Conservation (phyloP, 2,797 vertebrate genomes). For the Pangasius macronema region DNA sequence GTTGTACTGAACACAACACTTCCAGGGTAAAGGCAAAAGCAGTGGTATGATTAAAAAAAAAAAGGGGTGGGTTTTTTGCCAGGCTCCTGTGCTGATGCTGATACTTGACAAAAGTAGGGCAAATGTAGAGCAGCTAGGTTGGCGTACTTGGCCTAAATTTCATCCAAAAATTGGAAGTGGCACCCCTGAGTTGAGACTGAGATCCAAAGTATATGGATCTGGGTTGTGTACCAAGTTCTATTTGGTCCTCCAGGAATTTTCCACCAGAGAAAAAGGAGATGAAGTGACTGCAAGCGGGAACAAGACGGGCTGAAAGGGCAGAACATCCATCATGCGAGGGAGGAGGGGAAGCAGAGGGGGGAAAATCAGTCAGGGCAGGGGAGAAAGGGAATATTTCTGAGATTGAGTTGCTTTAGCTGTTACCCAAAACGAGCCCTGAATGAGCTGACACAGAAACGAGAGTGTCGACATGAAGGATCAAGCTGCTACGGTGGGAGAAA, state of each 20-base stretch:
- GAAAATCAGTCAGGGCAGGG: not conserved
- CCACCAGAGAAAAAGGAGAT: conserved; percentile 27
- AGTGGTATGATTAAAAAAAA: not conserved
- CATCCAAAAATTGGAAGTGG: conserved; percentile 23
- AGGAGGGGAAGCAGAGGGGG: conserved; percentile 25
- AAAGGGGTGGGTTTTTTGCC: not conserved
- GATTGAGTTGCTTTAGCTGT: conserved; percentile 45
- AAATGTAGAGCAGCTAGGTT: conserved; percentile 46
- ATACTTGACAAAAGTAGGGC: conserved; percentile 48
- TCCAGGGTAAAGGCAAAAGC: not conserved
- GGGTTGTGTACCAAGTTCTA: conserved; percentile 46
- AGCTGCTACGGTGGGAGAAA: conserved; percentile 20
- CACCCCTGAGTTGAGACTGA: conserved; percentile 25
- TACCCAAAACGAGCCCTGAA: conserved; percentile 44
- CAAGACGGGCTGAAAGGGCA: conserved; percentile 43
- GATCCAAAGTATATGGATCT: conserved; percentile 53
- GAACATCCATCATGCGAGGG: conserved; percentile 54
- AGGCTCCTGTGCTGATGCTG: conserved; percentile 6
- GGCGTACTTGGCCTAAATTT: conserved; percentile 51
- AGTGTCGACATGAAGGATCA: conserved; percentile 18
- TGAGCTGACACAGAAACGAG: conserved; percentile 27
- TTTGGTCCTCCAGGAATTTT: conserved; percentile 45
- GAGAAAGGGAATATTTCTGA: conserved; percentile 36
- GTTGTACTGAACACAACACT: not conserved
- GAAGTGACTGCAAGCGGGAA: conserved; percentile 18